phyloP scores from a whole-genome alignment of 2,888 invertebrate species.

The Calameuta pallipes region DNA sequence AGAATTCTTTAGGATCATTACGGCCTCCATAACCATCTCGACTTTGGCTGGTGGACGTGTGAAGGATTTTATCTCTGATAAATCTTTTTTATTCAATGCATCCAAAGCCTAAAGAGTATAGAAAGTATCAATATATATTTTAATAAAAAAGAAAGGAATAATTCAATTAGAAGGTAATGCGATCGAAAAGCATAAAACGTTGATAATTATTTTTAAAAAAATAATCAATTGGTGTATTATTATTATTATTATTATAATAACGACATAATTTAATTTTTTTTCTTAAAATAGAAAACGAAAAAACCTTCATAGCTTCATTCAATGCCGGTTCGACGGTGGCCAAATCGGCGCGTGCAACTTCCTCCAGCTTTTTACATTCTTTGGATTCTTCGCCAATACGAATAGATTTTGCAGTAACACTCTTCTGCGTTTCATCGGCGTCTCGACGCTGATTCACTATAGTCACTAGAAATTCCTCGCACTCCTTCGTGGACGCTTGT shows the following conservation, averaged over 20 bases:
- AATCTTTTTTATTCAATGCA: constrained; percentile 85
- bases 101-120: constrained; percentile 73
- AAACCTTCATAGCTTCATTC: constrained; percentile 79
- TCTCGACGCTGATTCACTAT: constrained; percentile 84
- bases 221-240: not conserved
- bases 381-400: constrained; percentile 84
- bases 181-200: not conserved
- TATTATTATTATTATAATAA: constrained; percentile 9
- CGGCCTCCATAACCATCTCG: constrained; percentile 91
- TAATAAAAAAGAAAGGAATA: not conserved
- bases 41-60: constrained; percentile 88
- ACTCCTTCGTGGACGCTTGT: constrained; percentile 82
- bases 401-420: constrained; percentile 77
- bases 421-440: constrained; percentile 82
- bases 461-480: constrained; percentile 85
- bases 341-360: constrained; percentile 84
- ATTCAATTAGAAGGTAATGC: not conserved
- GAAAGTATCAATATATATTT: not conserved
- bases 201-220: not conserved
- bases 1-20: constrained; percentile 81
- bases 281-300: not conserved
- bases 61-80: constrained; percentile 91
- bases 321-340: constrained; percentile 89
- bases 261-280: constrained; percentile 12
- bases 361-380: constrained; percentile 84